These are phyloP conservation scores for Eolophus roseicapilla DNA, from an alignment of 2,113 vertebrate species.

Conservation along the genomic window DNA sequence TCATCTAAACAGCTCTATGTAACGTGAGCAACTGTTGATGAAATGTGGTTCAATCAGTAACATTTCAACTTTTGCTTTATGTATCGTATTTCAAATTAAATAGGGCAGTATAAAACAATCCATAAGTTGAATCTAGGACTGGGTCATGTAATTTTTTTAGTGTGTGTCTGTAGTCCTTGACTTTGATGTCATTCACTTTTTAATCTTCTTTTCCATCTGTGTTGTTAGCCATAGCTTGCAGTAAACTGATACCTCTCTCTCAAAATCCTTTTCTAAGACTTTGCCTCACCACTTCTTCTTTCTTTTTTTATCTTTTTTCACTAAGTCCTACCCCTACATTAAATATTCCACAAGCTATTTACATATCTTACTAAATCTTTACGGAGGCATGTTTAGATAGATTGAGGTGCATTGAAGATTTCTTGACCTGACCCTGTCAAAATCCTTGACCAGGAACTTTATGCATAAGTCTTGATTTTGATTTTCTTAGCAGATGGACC, in stretches of 20 bases:
- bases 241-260: background rate
- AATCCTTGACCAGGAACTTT: background rate
- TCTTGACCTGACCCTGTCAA: background rate
- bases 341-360: background rate
- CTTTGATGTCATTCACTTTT: background rate
- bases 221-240: background rate
- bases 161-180: background rate
- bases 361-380: background rate
- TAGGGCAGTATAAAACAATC: background rate
- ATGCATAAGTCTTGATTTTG: background rate
- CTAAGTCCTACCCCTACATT: background rate
- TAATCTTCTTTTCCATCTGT: background rate
- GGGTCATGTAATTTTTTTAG: background rate
- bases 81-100: slow-evolving; percentile 19
- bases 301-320: background rate
- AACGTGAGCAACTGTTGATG: background rate
- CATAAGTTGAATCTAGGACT: background rate
- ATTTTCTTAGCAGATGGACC: background rate
- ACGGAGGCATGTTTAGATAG: background rate
- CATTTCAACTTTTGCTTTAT: background rate
- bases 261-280: background rate
- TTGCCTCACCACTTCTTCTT: background rate
- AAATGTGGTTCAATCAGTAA: background rate
- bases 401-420: background rate
- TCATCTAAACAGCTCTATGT: background rate